Evolutionary conservation across 2,113 vertebrate species (phyloP).

Genomic region (Poicephalus meyeri): DNA sequence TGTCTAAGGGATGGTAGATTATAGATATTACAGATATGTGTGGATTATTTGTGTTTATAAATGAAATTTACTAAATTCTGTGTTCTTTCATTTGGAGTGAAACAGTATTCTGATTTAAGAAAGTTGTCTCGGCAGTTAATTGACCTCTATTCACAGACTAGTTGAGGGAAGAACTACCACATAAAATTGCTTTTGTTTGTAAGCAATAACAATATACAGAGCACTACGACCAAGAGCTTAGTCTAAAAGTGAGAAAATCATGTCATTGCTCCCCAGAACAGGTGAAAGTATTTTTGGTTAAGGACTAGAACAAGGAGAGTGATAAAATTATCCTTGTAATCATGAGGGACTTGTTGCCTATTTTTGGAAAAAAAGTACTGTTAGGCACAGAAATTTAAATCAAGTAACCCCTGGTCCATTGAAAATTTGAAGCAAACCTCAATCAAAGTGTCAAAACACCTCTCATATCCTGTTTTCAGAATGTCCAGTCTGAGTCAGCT

Average conservation of each 20-base stretch:
- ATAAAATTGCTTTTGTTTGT: background rate
- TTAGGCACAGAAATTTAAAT: background rate
- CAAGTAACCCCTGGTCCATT: background rate
- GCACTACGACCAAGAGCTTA: background rate
- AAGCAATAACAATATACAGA: background rate
- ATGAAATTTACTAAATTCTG: background rate
- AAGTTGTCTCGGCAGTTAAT: background rate
- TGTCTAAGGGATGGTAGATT: background rate
- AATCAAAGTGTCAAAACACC: background rate
- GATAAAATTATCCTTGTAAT: background rate
- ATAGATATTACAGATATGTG: background rate
- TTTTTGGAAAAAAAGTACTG: background rate
- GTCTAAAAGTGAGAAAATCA: background rate
- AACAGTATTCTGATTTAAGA: background rate
- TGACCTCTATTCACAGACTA: background rate
- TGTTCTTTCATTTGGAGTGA: background rate
- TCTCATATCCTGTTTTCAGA: background rate
- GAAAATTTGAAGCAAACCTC: constrained; percentile 1
- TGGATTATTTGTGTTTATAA: background rate
- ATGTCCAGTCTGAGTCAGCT: background rate
- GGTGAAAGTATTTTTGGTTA: background rate
- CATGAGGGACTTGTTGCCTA: background rate
- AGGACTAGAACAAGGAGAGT: background rate
- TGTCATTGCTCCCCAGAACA: background rate
- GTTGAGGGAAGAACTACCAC: background rate